Base-by-base conservation (phyloP, 2,888 invertebrate genomes). In the Leptinotarsa tumamoca region DNA sequence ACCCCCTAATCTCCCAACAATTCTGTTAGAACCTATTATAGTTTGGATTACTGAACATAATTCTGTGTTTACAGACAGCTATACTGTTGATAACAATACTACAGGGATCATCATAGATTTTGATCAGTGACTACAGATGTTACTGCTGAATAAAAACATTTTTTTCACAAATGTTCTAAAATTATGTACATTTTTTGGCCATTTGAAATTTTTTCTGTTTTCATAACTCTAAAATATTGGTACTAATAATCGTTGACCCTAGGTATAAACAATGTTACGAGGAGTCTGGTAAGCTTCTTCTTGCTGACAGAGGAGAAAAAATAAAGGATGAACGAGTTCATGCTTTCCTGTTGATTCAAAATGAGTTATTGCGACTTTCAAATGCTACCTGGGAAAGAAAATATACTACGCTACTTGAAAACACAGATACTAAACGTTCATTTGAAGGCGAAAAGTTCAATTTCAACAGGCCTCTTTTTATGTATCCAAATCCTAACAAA, bases 261-360 rank as follows among this genome's bases (percentile, higher is more conserved):
- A 90, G 90, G 89, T 96, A 96, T 87, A 95, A 95, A 86, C 95
- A 96, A 83, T 98, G 98, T 85, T 98, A 95, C 87, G 95, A 97
- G 79, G 97, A 98, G 88, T 95, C 96, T 2, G 93, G 93, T 83
- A 91, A 91, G 72, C 94, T 95, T 33, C 94, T 96, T 87, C 95
- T 95, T 83, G 84, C 86, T 87, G 95, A 96, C 85, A 84, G 86
- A 72, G 94, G 95, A 86, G 95, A 95, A 77, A 93, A 94, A 73
- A 94, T 94, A 4, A 92, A 93, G 80, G 98, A 99, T 83, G 98
- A 98, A 86, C 93, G 95, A 86, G 93, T 96, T 23, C 98, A 99
- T 87, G 98, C 98, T 50, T 96, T 97, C 0, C 90, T 99, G 17
- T 91, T 99, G 56, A 95, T 98, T 23, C 90, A 98, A 49, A 98